Evolutionary conservation across 2,888 invertebrate genomes (phyloP).

Genomic region (Macaria liturata): DNA sequence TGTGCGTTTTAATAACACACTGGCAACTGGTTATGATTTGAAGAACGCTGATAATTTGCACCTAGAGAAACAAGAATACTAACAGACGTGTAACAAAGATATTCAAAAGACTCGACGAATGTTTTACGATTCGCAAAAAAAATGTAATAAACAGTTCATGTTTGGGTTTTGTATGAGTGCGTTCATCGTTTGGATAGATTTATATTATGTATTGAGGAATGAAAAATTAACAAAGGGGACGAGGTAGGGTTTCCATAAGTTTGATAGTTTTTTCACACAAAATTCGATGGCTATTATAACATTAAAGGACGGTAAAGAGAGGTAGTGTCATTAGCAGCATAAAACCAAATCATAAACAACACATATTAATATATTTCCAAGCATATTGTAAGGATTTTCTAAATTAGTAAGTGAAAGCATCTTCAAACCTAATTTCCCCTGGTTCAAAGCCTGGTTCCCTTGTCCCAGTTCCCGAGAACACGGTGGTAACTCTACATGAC

Average conservation of each 20-base stretch:
- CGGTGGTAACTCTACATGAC: constrained; percentile 43
- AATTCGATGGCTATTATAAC: no score
- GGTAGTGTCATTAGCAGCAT: no score
- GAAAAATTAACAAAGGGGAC: constrained; percentile 58
- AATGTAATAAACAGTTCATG: constrained; percentile 10
- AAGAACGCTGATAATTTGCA: constrained; percentile 22
- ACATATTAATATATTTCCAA: no score
- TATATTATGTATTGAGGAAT: constrained; percentile 51
- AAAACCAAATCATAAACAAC: no score
- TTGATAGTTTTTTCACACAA: no score
- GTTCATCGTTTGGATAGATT: constrained; percentile 51
- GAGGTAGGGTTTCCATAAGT: constrained; percentile 11
- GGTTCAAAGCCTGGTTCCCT: not conserved
- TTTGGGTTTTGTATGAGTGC: constrained; percentile 7
- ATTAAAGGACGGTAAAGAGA: no score
- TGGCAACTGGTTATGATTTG: constrained; percentile 21
- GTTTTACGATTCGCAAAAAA: constrained; percentile 19
- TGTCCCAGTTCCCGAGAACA: constrained; percentile 28
- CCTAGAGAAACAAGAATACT: constrained; percentile 15
- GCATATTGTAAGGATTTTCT: no score
- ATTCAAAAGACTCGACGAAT: constrained; percentile 20
- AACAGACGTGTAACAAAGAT: constrained; percentile 14
- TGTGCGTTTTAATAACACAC: constrained; percentile 17
- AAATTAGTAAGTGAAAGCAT: no score
- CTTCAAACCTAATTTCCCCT: no score